These are phyloP conservation scores for Zaprionus davidi DNA, from an alignment of 1,140 invertebrate genomes.

Conservation along the genomic window DNA sequence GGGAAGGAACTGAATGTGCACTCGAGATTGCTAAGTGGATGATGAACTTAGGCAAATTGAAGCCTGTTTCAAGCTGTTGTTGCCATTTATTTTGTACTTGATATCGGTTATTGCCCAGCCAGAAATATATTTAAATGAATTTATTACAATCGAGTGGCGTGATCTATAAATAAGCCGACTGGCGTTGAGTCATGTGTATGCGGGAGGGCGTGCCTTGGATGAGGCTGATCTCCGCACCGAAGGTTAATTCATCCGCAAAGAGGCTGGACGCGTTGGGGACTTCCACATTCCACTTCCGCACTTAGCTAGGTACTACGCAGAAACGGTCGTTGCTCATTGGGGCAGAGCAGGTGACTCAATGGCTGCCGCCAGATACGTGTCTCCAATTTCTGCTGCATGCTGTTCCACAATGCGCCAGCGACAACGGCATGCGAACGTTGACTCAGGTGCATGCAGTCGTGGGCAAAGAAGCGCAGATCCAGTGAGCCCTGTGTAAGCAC, in stretches of 20 bases:
- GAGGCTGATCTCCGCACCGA: constrained; percentile 16
- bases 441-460: constrained; percentile 90
- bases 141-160: constrained; percentile 53
- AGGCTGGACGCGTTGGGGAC: constrained; percentile 16
- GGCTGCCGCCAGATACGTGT: constrained; percentile 1
- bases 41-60: constrained; percentile 31
- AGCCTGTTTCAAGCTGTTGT: constrained; percentile 38
- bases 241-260: constrained; percentile 17
- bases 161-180: constrained; percentile 65
- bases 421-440: constrained; percentile 86
- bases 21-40: constrained; percentile 34
- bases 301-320: constrained; percentile 19
- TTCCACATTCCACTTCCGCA: constrained; percentile 20
- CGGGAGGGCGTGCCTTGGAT: constrained; percentile 55
- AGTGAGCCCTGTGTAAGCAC: constrained; percentile 78
- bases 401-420: constrained; percentile 85
- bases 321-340: constrained; percentile 18
- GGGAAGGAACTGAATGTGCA: constrained; percentile 33
- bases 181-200: constrained; percentile 46
- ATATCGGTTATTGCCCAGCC: constrained; percentile 66
- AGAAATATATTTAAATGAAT: constrained; percentile 28
- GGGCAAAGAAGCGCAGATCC: constrained; percentile 87
- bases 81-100: constrained; percentile 55
- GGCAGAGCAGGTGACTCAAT: constrained; percentile 5
- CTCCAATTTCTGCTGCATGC: background rate